Base-by-base conservation (phyloP, 1,140 invertebrate genomes). In the Chironomus striatipennis region DNA sequence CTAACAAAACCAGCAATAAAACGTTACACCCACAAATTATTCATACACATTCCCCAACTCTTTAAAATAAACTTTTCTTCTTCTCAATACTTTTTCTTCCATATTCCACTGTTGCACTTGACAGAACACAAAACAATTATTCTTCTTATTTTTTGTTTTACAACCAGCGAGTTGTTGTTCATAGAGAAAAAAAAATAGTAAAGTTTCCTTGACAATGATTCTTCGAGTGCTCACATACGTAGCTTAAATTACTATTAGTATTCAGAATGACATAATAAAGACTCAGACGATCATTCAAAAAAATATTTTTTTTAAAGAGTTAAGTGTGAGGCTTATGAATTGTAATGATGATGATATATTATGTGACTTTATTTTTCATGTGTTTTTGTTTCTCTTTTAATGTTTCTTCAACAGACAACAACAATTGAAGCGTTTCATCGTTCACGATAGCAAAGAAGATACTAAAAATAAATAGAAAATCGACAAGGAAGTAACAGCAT, bases 161-260 rank as follows among this genome's bases (percentile, higher is more conserved):
- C 24, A 34, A 34, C 24, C 1, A 34, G 24, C 24, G 1, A 34
- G 24, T 34, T 34, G 24, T 34, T 5, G 24, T 34, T 34, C 24
- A 34, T 34, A 34, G 24, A 34, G 24, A 34, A 34, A 5, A 2
- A 5, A 34, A 34, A 34, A 34, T n/a, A n/a, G n/a, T n/a, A n/a
- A n/a, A 57, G n/a, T 57, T 57, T 57, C 12, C 47, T 57, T 57
- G 47, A 57, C 47, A 57, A 57, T 57, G 10, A 57, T 57, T 57
- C 47, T 57, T 15, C 9, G 43, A 47, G 43, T 10, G 42, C 10
- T 10, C 42, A 10, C 6, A 43, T 7, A 6, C 42, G 43, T 47
- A 10, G 24, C 24, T 34, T 34, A 34, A 34, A 34, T 34, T 34
- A 34, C 24, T 34, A 34, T 34, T 34, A 34, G 24, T 34, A 34